These are phyloP conservation scores for Chloroclystis v-ata DNA, from an alignment of 2,888 invertebrate species.

Conservation along the genomic window DNA sequence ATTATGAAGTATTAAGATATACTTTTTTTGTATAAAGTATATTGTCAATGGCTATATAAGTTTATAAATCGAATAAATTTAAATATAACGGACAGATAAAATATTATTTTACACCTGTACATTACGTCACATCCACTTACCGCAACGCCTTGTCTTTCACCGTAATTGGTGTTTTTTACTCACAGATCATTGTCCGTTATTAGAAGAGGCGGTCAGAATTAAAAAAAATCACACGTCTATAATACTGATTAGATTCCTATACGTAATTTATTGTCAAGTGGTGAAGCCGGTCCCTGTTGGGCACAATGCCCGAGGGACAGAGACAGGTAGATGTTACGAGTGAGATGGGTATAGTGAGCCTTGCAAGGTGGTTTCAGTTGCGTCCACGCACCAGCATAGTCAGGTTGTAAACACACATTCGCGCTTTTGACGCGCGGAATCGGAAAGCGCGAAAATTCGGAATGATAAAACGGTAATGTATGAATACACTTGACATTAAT, in stretches of 20 bases:
- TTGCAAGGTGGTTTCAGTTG: conserved; percentile 79
- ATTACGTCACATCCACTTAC: conserved; percentile 13
- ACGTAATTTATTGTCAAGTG: conserved; percentile 75
- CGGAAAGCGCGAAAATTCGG: conserved; percentile 36
- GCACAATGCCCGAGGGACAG: conserved; percentile 75
- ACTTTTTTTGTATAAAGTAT: no score
- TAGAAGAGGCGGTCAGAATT: conserved; percentile 43
- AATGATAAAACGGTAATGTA: conserved; percentile 28
- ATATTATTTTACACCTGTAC: no score
- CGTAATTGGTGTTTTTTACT: conserved; percentile 32
- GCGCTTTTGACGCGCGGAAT: conserved; percentile 50
- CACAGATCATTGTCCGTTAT: conserved; percentile 40
- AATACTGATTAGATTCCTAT: conserved; percentile 77
- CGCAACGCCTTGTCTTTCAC: conserved; percentile 26
- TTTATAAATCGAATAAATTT: no score
- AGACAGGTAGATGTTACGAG: conserved; percentile 51
- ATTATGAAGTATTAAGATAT: no score
- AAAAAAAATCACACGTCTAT: conserved; percentile 71
- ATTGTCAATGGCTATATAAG: no score
- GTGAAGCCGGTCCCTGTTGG: conserved; percentile 48
- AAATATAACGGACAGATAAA: no score
- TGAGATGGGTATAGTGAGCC: conserved; percentile 69
- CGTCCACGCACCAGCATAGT: conserved; percentile 71
- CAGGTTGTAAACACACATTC: conserved; percentile 70
- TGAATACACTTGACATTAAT: conserved; percentile 19